A percentile compares a stretch with the other conserved stretches of the same genome.
phyloP scores from a whole-genome alignment of 2,888 invertebrate genomes.

The Thera obeliscata region DNA sequence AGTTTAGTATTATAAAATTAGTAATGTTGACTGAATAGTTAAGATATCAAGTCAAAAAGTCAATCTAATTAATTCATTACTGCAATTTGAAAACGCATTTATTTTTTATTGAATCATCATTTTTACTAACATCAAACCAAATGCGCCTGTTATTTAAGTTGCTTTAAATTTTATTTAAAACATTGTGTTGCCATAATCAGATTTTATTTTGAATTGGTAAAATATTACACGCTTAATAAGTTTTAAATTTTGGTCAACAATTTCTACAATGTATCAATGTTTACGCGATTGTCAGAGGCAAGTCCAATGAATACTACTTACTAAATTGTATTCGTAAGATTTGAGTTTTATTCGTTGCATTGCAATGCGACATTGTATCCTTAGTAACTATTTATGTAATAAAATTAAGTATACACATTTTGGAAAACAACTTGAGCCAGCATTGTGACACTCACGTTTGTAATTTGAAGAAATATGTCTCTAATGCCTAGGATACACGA shows the following conservation, averaged over 20 bases:
- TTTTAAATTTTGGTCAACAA: not conserved
- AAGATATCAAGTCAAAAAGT: slow-evolving; percentile 66
- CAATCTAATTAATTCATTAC: slow-evolving; percentile 57
- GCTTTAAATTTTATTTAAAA: not conserved
- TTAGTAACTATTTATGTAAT: not conserved
- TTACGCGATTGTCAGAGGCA: too few relatives aligned
- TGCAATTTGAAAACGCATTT: slow-evolving; percentile 77
- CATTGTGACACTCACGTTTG: not conserved
- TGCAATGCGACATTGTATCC: not conserved
- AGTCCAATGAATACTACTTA: not conserved
- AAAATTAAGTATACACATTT: not conserved
- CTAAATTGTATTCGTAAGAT: not conserved
- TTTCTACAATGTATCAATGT: not conserved
- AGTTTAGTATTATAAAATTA: slow-evolving; percentile 56
- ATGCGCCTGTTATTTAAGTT: slow-evolving; percentile 1
- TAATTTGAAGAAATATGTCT: not conserved
- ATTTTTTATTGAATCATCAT: slow-evolving; percentile 60
- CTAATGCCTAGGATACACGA: not conserved
- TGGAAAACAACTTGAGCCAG: not conserved
- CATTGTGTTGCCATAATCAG: not conserved
- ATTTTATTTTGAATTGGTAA: not conserved
- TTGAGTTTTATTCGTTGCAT: not conserved
- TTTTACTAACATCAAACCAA: slow-evolving; percentile 20
- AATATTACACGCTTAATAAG: too few relatives aligned
- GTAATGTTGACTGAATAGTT: slow-evolving; percentile 78